Evolutionary conservation across 2,113 vertebrate species (phyloP), one percentile per base, ranked within the genome.

Genomic region (Notiomystis cincta): DNA sequence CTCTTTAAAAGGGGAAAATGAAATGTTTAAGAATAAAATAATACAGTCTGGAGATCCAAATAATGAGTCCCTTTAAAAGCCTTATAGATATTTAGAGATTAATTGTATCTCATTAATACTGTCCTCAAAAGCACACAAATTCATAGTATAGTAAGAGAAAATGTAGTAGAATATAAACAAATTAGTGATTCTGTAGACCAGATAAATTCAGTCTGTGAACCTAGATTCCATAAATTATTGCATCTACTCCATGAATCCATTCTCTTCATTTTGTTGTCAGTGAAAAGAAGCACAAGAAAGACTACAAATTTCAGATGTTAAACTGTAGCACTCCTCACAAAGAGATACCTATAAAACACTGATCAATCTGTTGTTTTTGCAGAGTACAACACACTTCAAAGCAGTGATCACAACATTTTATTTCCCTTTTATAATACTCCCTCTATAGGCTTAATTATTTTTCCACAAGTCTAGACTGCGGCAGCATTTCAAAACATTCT

Each of bases 391-490:
- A 24, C 31, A 20, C 33, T 90, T 77, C 28, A 50, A 62, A 80
- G n/a, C 30, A 42, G 23, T 31, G 27, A 83, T 58, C 27, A 21
- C 10, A 27, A 13, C 0, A 0, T 9, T 38, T 0, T 22, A 47
- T 44, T 86, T 75, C 47, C 53, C 38, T 89, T 58, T 35, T 66
- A 69, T 16, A 87, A 87, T 33, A 64, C 37, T 73, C 42, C 33
- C 58, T 81, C 67, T 84, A 7, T 27, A 58, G 33, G 67, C 30
- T 42, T 31, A 25, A 25, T 30, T 75, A 18, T 66, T 91, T 64
- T 15, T 75, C 48, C 25, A 40, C 23, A 56, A 75, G 15, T 20
- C 27, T 42, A 54, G 35, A 54, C 54, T 83, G 33, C 62, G 73
- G 45, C 37, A 71, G 22, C 25, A 48, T 69, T 93, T 93, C 66